Base-by-base conservation (phyloP, 2,888 invertebrate species). In the Rhyacophila evoluta region DNA sequence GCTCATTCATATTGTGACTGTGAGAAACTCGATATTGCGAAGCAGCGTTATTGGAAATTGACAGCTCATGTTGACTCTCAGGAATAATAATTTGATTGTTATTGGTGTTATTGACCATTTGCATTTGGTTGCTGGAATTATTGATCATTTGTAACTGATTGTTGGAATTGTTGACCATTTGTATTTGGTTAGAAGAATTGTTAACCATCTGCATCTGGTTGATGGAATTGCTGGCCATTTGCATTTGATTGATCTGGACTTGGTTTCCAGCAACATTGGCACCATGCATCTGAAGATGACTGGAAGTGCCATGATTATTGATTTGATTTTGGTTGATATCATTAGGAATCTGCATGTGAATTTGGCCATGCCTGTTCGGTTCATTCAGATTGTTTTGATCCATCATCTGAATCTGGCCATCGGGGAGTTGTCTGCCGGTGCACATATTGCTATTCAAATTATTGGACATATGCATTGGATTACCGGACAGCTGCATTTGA, bases 271-370 rank as follows among this genome's bases (percentile, higher is more conserved):
- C 29, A 27, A 79, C 33, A 75, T 74, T 77, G 27, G 15, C 29
- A 29, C 72, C 79, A n/a, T 72, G 41, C 11, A 74, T 33, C 10
- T 25, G 29, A 1, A 80, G 69, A 41, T 77, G 79, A 72, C 78
- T 87, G 8, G 87, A 86, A 70, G 86, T 71, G 80, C 88, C 87
- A 41, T 88, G 84, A 84, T 86, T 88, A 81, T 86, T 89, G 82
- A 89, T 86, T 85, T 90, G 87, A 86, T 89, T 87, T 74, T 89
- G 89, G 83, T 86, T 88, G 41, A 86, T 83, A 82, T 88, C 85
- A 81, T 85, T 88, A 1, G 87, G 81, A 82, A 86, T 88, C 79
- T 84, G 88, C 86, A 89, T 87, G 76, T 88, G 87, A 85, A 89
- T 88, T 77, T 86, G 88, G 77, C 87, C 88, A 83, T 36, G 38